Percentiles rank a stretch among this genome's conserved stretches.
Evolutionary conservation across 2,888 invertebrate species (phyloP).

Genomic region (Acronicta aceris): DNA sequence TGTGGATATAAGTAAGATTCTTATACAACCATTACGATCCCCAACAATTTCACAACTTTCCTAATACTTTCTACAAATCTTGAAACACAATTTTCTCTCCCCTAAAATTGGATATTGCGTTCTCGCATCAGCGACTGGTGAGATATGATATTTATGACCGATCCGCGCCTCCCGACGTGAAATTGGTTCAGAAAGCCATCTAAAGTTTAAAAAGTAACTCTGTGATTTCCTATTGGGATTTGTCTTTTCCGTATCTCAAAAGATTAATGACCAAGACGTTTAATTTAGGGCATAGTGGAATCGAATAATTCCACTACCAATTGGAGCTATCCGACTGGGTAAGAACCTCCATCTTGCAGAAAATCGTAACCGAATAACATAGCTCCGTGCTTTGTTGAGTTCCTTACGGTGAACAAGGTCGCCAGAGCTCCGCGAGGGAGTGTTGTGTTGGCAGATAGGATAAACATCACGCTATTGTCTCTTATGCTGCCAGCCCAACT

Average conservation of each 20-base stretch:
- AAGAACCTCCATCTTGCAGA: no score
- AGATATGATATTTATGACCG: conserved; percentile 35
- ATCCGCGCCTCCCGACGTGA: conserved; percentile 1
- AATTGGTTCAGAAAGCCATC: not conserved
- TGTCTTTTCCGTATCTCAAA: not conserved
- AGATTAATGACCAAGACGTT: not conserved
- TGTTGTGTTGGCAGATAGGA: no score
- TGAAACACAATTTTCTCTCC: conserved; percentile 36
- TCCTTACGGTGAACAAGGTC: no score
- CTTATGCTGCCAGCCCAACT: no score
- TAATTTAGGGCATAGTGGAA: no score
- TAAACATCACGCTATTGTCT: no score
- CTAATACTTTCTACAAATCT: conserved; percentile 16
- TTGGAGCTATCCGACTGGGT: no score
- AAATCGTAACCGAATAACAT: no score
- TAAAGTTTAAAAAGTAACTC: conserved; percentile 1
- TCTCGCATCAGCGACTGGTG: conserved; percentile 19
- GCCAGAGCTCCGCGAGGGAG: no score
- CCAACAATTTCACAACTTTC: not conserved
- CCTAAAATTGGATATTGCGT: conserved; percentile 34
- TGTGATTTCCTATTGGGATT: not conserved
- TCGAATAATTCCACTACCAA: no score
- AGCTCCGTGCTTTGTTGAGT: no score
- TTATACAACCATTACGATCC: not conserved
- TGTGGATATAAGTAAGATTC: not conserved